Conservation (phyloP, 2,888 invertebrate species). For the Pilophorus perplexus region DNA sequence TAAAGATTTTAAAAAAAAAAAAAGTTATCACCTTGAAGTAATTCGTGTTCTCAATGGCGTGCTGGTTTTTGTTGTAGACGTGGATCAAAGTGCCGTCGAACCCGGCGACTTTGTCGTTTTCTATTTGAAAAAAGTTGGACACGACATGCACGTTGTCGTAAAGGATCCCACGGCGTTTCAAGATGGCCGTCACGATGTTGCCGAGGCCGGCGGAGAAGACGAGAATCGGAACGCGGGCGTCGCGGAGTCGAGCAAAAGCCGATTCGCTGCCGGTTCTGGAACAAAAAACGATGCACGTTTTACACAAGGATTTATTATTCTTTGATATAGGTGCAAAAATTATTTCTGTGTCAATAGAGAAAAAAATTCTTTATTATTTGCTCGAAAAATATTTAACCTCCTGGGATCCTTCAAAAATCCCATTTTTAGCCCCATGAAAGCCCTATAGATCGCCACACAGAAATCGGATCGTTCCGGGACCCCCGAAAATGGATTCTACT, state of each 20-base stretch:
- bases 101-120: constrained; percentile 62
- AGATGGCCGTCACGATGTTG: constrained; percentile 76
- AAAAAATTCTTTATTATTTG: no score
- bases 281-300: constrained; percentile 21
- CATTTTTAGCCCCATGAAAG: no score
- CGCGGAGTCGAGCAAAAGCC: constrained; percentile 63
- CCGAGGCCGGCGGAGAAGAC: constrained; percentile 96
- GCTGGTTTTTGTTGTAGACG: constrained; percentile 91
- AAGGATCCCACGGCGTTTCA: constrained; percentile 69
- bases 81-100: constrained; percentile 83
- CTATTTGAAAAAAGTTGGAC: constrained; percentile 80
- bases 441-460: no score
- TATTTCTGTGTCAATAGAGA: no score
- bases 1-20: no score
- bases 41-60: constrained; percentile 71
- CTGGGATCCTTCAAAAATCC: no score
- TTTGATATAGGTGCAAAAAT: no score
- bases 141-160: constrained; percentile 64
- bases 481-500: no score
- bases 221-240: constrained; percentile 74
- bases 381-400: no score
- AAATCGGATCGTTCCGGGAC: no score
- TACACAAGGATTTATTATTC: not conserved
- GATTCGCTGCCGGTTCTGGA: constrained; percentile 68
- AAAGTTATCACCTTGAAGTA: constrained; percentile 73